phyloP scores from a whole-genome alignment of 2,797 vertebrate species.

The Chaetodon trifasciatus region DNA sequence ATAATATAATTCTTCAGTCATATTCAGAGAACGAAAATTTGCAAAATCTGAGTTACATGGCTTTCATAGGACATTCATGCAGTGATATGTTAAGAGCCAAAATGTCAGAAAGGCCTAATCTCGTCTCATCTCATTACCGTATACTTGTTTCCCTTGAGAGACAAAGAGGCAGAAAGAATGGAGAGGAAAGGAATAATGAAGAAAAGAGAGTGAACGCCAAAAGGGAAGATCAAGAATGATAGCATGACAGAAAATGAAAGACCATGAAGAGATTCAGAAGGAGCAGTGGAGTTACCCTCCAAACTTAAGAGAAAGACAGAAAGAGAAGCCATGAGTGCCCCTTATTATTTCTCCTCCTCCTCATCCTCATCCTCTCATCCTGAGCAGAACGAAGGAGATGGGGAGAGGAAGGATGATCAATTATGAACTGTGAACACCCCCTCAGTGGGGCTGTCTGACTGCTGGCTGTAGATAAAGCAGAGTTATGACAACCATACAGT shows the following conservation, averaged over 20 bases:
- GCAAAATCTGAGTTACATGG: constrained; percentile 11
- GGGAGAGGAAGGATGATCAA: constrained; percentile 80
- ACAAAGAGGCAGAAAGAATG: constrained; percentile 17
- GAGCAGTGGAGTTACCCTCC: constrained; percentile 40
- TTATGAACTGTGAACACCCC: constrained; percentile 82
- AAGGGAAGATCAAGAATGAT: constrained; percentile 17
- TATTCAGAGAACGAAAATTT: constrained; percentile 21
- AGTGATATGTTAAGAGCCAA: constrained; percentile 23
- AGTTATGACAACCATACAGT: constrained; percentile 81
- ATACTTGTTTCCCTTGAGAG: constrained; percentile 15
- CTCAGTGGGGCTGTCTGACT: constrained; percentile 79
- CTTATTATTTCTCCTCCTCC: constrained; percentile 61
- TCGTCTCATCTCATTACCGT: constrained; percentile 43
- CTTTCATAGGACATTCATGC: constrained; percentile 33
- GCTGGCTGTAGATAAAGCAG: constrained; percentile 82
- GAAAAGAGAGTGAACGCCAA: constrained; percentile 1
- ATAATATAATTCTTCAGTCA: constrained; percentile 32
- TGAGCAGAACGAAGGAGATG: constrained; percentile 74
- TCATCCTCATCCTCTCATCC: constrained; percentile 64
- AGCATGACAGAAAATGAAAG: constrained; percentile 17
- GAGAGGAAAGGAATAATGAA: constrained; percentile 14
- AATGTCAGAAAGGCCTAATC: constrained; percentile 48
- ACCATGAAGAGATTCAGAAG: constrained; percentile 22
- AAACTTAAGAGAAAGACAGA: constrained; percentile 52
- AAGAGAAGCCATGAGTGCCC: constrained; percentile 41